Percentiles rank a stretch among this genome's conserved stretches.
Evolutionary conservation across 2,888 invertebrate species (phyloP).

Genomic region (Rhingia rostrata): DNA sequence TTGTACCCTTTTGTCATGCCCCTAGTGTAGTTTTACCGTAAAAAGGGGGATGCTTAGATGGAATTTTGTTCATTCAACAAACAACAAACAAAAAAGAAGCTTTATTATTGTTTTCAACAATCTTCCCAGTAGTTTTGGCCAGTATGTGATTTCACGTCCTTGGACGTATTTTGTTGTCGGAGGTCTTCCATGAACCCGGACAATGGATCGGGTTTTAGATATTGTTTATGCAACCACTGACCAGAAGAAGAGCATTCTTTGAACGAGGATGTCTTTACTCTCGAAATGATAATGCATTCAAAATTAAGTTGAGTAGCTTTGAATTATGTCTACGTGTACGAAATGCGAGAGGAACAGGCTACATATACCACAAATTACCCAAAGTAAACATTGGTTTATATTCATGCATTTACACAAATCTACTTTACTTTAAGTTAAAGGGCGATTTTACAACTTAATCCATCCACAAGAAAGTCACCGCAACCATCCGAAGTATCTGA

Average conservation of each 20-base stretch:
- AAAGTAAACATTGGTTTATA: background rate
- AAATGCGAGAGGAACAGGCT: background rate
- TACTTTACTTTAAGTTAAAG: background rate
- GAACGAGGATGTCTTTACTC: constrained; percentile 35
- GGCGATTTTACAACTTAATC: constrained; percentile 46
- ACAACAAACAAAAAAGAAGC: constrained; percentile 19
- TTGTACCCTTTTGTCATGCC: constrained; percentile 29
- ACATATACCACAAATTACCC: background rate
- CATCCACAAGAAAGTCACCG: background rate
- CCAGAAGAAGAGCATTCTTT: constrained; percentile 45
- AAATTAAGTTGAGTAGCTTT: constrained; percentile 42
- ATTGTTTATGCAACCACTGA: constrained; percentile 54
- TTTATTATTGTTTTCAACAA: constrained; percentile 69
- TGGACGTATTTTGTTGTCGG: constrained; percentile 5
- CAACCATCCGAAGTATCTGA: background rate
- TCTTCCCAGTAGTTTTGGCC: constrained; percentile 57
- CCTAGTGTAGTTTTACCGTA: constrained; percentile 1
- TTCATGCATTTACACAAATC: background rate
- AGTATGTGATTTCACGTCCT: constrained; percentile 59
- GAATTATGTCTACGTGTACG: background rate
- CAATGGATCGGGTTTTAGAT: background rate
- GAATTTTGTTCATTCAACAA: constrained; percentile 42
- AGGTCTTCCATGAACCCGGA: background rate
- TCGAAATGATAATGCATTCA: constrained; percentile 34
- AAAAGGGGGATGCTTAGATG: constrained; percentile 54